Base-by-base conservation (phyloP, 2,888 invertebrate genomes). In the Tipula helvola region DNA sequence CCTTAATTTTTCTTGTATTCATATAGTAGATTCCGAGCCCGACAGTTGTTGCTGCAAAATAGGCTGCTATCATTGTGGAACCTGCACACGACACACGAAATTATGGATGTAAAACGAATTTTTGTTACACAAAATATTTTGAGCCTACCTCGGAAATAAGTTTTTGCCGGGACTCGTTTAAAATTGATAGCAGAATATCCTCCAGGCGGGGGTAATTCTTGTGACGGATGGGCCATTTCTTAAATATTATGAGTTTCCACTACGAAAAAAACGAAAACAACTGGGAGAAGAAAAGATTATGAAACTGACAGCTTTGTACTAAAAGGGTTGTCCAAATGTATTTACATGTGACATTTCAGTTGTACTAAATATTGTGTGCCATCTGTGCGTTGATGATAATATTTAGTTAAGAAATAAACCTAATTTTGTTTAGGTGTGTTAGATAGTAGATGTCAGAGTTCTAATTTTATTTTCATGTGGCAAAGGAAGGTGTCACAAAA, bases 121-220 rank as follows among this genome's bases (percentile, higher is more conserved):
- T 41, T 39, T 39, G 4, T 85, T 41, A 28, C 1, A 3, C 3
- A 4, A 44, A 85, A 42, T 44, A 44, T 42, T 42, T 36, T n/a
- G 41, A 86, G 39, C 18, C 91, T 92, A 96, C 96, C 95, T 88
- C 93, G 93, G 88, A 96, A 95, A 89, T 93, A 95, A 87, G 92
- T 91, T 91, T 93, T 96, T n/a, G 96, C 94, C 44, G 96, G 96
- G 85, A 95, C 91, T 89, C 97, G 93, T 88, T 94, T 93, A 90
- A 92, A 96, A 85, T 93, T 93, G 88, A 98, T 95, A 28, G 95
- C 94, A 88, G 94, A 93, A 91, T 98, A 99, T 88, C 99, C 99
- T 90, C 98, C 98, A 87, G 93, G 92, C 88, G 99, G 99, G 90
- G 99, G 98, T 94, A 99, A 93, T 92, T 99, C 99, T 92, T 99